phyloP scores from a whole-genome alignment of 2,113 vertebrate species.

The Pelecanus crispus region DNA sequence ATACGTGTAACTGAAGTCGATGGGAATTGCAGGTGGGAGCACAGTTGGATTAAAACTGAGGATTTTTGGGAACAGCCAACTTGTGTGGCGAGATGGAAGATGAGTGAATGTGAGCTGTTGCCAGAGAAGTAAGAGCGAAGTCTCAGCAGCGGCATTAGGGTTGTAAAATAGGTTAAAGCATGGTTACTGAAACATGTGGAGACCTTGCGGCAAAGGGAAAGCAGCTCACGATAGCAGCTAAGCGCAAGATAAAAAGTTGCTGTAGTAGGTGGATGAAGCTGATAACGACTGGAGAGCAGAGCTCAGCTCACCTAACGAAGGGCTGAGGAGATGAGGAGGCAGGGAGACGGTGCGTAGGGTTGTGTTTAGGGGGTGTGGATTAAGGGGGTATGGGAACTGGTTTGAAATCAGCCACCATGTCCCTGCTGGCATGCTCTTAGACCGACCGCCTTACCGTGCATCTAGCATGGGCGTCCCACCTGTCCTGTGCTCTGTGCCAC shows the following conservation, averaged over 20 bases:
- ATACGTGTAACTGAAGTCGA: fast-evolving
- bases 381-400: background rate
- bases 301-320: background rate
- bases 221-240: background rate
- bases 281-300: background rate
- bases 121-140: background rate
- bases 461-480: background rate
- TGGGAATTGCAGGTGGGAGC: background rate
- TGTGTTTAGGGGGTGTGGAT: background rate
- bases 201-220: background rate
- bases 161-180: background rate
- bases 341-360: fast-evolving
- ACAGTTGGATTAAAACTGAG: background rate
- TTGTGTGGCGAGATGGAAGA: background rate
- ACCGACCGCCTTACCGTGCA: fast-evolving
- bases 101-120: background rate
- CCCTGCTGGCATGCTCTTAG: background rate
- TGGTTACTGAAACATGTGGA: fast-evolving
- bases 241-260: background rate
- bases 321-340: background rate
- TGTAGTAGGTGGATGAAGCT: background rate
- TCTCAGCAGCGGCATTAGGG: fast-evolving
- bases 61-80: background rate
- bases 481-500: background rate
- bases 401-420: background rate